A percentile compares a stretch with the other conserved stretches of the same genome.
Evolutionary conservation across 2,888 invertebrate genomes (phyloP).

Genomic region (Nomada lathburiana): DNA sequence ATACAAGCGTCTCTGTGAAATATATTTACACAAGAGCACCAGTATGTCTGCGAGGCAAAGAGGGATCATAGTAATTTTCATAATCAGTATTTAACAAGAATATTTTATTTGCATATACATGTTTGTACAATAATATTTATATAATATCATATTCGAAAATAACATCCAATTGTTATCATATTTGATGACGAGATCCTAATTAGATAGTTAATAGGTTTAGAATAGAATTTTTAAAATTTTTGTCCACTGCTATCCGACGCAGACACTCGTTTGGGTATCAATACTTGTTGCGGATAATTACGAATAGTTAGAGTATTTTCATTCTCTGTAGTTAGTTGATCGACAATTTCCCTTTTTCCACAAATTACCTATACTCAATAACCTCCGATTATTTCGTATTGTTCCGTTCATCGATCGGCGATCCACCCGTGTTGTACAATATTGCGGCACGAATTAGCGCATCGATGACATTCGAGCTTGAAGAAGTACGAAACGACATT

Average conservation of each 20-base stretch:
- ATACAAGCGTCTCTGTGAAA: constrained; percentile 36
- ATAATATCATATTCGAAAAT: neutral
- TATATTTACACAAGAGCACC: constrained; percentile 8
- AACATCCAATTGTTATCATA: neutral
- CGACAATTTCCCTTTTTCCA: constrained; percentile 18
- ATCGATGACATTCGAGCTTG: constrained; percentile 1
- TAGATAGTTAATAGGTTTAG: constrained; percentile 55
- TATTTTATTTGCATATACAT: constrained; percentile 29
- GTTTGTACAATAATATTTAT: neutral
- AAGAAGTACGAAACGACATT: neutral
- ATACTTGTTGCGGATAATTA: constrained; percentile 50
- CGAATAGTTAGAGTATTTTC: constrained; percentile 44
- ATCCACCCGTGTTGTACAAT: neutral
- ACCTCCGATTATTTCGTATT: neutral
- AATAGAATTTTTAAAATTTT: neutral
- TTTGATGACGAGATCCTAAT: constrained; percentile 4
- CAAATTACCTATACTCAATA: constrained; percentile 34
- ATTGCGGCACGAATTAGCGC: constrained; percentile 32
- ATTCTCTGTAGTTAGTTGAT: constrained; percentile 48
- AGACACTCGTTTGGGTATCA: constrained; percentile 28
- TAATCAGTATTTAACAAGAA: constrained; percentile 39
- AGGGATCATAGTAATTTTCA: constrained; percentile 15
- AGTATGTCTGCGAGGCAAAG: constrained; percentile 9
- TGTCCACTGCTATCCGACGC: neutral
- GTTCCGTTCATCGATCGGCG: neutral